Conservation (phyloP, 2,113 vertebrate species). For the Anarhynchus alexandrinus region DNA sequence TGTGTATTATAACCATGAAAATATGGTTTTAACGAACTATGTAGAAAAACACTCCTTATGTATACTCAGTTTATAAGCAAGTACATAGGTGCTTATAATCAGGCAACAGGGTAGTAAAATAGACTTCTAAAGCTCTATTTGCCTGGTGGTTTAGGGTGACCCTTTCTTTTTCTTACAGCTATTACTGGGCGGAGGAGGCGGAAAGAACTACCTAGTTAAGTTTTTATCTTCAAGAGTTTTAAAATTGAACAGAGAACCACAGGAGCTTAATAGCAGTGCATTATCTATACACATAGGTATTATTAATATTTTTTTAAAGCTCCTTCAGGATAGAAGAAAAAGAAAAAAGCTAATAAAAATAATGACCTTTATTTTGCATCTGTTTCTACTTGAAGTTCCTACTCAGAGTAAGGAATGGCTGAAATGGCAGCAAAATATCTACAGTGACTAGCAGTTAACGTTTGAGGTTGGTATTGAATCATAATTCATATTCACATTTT, state of each 20-base stretch:
- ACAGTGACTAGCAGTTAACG: not conserved
- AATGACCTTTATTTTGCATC: not conserved
- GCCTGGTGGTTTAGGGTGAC: not conserved
- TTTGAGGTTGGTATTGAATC: not conserved
- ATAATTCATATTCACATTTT: not conserved
- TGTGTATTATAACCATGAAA: not conserved
- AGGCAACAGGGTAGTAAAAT: not conserved
- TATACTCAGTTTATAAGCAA: not conserved
- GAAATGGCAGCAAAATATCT: not conserved
- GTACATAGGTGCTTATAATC: not conserved
- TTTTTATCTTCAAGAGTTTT: not conserved
- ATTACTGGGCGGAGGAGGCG: rapidly evolving
- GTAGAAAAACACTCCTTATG: not conserved
- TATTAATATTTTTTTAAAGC: not conserved
- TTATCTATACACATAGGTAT: not conserved
- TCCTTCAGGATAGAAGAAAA: not conserved
- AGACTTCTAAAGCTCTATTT: not conserved
- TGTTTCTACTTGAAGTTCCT: not conserved
- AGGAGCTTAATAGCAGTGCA: not conserved
- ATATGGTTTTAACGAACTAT: not conserved
- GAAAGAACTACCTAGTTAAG: not conserved
- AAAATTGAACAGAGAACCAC: not conserved
- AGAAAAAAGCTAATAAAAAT: not conserved
- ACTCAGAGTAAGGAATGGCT: not conserved
- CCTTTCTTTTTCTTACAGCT: not conserved